Evolutionary conservation across 2,113 vertebrate species (phyloP), one percentile per base, ranked within the genome.

Genomic region (Oreochromis spilurus): DNA sequence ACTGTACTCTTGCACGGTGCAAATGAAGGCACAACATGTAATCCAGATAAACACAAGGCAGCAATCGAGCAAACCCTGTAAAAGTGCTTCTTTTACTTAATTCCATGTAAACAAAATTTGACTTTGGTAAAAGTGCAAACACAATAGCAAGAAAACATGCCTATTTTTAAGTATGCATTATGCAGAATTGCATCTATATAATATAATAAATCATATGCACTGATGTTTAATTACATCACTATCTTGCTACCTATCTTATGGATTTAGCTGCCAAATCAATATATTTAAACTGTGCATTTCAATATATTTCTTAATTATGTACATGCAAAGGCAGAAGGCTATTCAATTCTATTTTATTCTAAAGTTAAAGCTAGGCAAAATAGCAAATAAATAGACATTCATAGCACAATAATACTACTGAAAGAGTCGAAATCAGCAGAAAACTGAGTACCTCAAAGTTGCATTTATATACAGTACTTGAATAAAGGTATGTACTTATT

Each of bases 121-220:
- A 38, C 34, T 40, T 21, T 65, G 60, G 31, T 65, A 65, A 65
- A 65, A 65, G 17, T 0, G 19, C 19, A 40, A 9, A 14, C 36
- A 24, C 36, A 70, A 70, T 70, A 24, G n/a, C 36, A 70, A 1
- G 0, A 0, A 70, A 70, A 43, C 38, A 43, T 43, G n/a, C 4
- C n/a, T 6, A 2, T 24, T 40, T 70, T 24, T 43, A 24, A 21
- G 36, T 19, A 40, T 5, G 11, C 36, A 21, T 67, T 67, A 21
- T 67, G 11, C 36, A 40, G 6, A 38, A 65, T 38, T 67, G 36
- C 19, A 14, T 40, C 12, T 14, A 43, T 43, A 70, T 43, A 43
- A 43, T 43, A 70, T 70, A 70, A 6, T 21, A 53, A 53, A 53
- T 53, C 10, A 54, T 21, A 21, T 54, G 9, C 5, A 11, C 11